Evolutionary conservation across 2,113 vertebrate species (phyloP).

Genomic region (Pardalotus punctatus): DNA sequence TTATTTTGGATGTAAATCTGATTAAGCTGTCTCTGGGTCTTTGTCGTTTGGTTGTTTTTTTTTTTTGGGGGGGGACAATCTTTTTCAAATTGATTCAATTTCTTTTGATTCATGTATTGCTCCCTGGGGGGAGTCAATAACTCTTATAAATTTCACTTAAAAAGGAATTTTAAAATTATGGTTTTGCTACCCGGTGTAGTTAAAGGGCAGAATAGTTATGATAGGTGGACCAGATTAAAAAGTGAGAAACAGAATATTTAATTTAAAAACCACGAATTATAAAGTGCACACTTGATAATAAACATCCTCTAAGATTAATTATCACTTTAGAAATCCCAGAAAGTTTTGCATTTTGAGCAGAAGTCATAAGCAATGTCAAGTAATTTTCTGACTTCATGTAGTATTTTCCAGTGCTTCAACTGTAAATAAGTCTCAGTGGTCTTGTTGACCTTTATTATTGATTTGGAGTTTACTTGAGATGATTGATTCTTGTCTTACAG

Average conservation of each 20-base stretch:
- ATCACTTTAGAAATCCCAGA: neutral
- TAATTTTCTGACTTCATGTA: neutral
- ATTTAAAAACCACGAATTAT: neutral
- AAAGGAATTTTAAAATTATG: neutral
- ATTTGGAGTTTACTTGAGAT: neutral
- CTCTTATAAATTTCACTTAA: neutral
- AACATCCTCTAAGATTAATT: neutral
- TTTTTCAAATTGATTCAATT: neutral
- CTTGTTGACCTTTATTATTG: neutral
- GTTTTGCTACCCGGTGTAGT: neutral
- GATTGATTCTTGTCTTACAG: neutral
- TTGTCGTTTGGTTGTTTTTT: rapidly evolving
- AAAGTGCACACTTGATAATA: neutral
- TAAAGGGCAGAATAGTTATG: neutral
- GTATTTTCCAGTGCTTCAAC: neutral
- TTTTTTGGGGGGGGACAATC: neutral
- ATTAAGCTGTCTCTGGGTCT: neutral
- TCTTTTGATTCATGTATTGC: neutral
- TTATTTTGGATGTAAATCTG: neutral
- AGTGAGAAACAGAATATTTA: neutral
- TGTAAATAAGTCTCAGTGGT: neutral
- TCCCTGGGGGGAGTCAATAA: neutral
- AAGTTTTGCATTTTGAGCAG: neutral
- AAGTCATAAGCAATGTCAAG: neutral
- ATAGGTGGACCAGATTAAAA: neutral